Conservation (phyloP, 1,140 invertebrate genomes). For the Calephelis nemesis region DNA sequence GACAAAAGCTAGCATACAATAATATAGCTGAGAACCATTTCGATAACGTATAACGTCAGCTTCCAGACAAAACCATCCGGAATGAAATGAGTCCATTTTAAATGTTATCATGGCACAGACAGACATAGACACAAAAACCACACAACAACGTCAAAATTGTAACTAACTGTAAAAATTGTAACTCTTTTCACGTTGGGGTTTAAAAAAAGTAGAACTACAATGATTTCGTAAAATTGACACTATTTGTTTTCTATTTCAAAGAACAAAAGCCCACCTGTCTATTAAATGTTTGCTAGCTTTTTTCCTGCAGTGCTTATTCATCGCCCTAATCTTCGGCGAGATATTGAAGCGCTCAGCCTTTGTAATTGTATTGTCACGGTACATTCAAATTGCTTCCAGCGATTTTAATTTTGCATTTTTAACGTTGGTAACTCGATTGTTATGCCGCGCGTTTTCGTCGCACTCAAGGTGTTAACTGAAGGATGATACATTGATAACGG, state of each 20-base stretch:
- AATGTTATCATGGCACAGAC: too few relatives aligned
- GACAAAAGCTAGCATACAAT: too few relatives aligned
- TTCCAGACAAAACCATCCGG: too few relatives aligned
- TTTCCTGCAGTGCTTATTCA: slow-evolving; percentile 66
- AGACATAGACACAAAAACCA: too few relatives aligned
- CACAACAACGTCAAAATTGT: too few relatives aligned
- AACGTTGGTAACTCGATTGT: slow-evolving; percentile 19
- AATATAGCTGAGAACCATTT: too few relatives aligned
- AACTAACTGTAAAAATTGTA: too few relatives aligned
- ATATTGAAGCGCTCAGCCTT: slow-evolving; percentile 48
- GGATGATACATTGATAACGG: slow-evolving; percentile 27
- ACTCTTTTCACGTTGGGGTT: too few relatives aligned
- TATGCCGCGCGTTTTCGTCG: slow-evolving; percentile 20
- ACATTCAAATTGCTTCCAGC: slow-evolving; percentile 57
- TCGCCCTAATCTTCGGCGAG: slow-evolving; percentile 58
- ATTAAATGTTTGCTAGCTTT: slow-evolving; percentile 55
- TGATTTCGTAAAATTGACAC: not conserved
- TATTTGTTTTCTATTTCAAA: not conserved
- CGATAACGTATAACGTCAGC: too few relatives aligned
- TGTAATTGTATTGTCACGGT: slow-evolving; percentile 62
- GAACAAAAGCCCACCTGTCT: slow-evolving; percentile 48
- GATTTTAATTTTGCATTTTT: slow-evolving; percentile 59
- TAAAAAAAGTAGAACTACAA: too few relatives aligned
- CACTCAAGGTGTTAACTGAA: slow-evolving; percentile 18
- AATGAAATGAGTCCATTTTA: too few relatives aligned